These are phyloP conservation scores for Tympanuchus pallidicinctus DNA, from an alignment of 2,113 vertebrate genomes.

Conservation along the genomic window DNA sequence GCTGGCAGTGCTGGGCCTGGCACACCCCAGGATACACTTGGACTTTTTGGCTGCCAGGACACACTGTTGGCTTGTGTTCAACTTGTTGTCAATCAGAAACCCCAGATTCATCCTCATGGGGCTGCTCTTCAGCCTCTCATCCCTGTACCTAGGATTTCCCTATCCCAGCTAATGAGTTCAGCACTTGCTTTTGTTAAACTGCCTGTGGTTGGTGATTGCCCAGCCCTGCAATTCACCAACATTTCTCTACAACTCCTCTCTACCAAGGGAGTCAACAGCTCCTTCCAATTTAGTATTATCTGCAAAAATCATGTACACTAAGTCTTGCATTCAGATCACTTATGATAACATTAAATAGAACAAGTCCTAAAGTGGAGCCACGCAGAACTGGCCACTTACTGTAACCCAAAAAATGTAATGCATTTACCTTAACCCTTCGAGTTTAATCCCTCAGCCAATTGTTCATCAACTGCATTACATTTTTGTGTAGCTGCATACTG, in stretches of 20 bases:
- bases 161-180: neutral
- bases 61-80: neutral
- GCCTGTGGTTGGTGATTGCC: neutral
- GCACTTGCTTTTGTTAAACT: neutral
- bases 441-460: neutral
- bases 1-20: neutral
- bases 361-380: neutral
- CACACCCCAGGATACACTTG: neutral
- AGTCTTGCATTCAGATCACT: neutral
- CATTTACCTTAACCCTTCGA: neutral
- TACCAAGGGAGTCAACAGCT: neutral
- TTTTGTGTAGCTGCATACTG: neutral
- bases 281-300: neutral
- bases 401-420: neutral
- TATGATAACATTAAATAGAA: neutral
- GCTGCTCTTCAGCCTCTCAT: neutral
- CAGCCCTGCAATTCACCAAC: neutral
- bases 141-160: neutral
- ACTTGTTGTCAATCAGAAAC: neutral
- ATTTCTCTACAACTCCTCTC: neutral
- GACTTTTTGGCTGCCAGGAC: neutral
- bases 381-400: neutral
- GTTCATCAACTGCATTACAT: neutral
- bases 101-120: neutral
- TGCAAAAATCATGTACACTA: neutral